Conservation (phyloP, 2,888 invertebrate genomes). For the Protophormia terraenovae region DNA sequence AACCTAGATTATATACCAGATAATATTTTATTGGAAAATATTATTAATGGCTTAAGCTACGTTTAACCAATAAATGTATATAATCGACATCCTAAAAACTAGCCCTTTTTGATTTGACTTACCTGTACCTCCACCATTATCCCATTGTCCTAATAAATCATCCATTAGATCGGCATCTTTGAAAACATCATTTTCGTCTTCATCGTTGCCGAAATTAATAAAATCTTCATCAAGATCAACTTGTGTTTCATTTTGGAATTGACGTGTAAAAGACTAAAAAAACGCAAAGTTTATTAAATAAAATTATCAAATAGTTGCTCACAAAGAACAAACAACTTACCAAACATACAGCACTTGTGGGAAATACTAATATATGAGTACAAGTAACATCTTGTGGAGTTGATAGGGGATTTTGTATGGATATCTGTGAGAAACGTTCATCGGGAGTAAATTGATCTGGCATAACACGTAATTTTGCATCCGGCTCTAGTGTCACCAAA, state of each 20-base stretch:
- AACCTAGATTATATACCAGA: too few species aligned
- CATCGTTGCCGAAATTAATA: constrained; percentile 84
- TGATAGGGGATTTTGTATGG: constrained; percentile 93
- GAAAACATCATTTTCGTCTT: constrained; percentile 81
- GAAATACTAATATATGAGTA: constrained; percentile 99
- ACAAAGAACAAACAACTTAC: constrained; percentile 80
- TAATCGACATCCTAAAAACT: too few species aligned
- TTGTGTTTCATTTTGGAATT: constrained; percentile 79
- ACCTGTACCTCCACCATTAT: constrained; percentile 73
- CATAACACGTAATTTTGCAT: constrained; percentile 93
- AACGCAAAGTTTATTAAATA: background rate
- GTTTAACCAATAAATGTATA: too few species aligned
- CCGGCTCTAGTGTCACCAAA: constrained; percentile 96
- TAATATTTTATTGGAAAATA: too few species aligned
- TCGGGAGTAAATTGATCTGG: constrained; percentile 98
- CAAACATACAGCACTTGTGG: constrained; percentile 97
- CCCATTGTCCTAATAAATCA: constrained; percentile 89
- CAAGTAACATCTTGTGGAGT: constrained; percentile 98
- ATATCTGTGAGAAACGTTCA: constrained; percentile 93
- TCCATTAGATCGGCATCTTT: constrained; percentile 83
- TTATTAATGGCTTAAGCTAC: too few species aligned
- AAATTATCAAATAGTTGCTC: too few species aligned
- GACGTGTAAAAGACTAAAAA: constrained; percentile 76
- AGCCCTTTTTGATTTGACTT: too few species aligned
- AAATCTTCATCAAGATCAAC: constrained; percentile 86